A percentile compares a stretch with the other conserved stretches of the same genome.
Conservation (phyloP, 2,888 invertebrate genomes). For the Tetrapedia diversipes region DNA sequence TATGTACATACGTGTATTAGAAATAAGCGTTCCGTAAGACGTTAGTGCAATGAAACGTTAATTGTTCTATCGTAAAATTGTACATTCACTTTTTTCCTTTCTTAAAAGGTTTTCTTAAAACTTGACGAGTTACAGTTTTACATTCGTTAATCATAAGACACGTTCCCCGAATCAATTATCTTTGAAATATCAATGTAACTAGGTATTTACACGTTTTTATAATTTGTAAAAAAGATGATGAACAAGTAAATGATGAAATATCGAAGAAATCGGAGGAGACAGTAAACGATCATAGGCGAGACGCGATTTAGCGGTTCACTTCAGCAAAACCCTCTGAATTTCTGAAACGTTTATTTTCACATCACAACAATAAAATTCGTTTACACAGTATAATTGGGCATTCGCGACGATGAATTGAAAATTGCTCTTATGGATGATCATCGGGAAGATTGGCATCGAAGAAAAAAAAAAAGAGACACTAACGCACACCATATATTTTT, state of each 20-base stretch:
- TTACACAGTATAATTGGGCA: conserved; percentile 28
- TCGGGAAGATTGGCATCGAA: conserved; percentile 44
- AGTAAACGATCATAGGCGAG: background rate
- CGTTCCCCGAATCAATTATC: background rate
- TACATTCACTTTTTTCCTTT: background rate
- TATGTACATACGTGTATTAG: conserved; percentile 30
- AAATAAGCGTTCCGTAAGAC: conserved; percentile 6
- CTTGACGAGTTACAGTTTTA: background rate
- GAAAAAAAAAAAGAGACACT: conserved; percentile 43
- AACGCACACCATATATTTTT: conserved; percentile 61
- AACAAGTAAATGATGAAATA: background rate
- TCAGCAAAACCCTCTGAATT: conserved; percentile 23
- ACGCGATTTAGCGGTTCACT: conserved; percentile 11
- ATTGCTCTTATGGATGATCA: conserved; percentile 19
- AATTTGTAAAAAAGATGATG: background rate
- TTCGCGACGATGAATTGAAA: conserved; percentile 18
- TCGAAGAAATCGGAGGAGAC: background rate
- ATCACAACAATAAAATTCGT: conserved; percentile 44
- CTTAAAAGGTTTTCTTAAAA: background rate
- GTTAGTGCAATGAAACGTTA: background rate
- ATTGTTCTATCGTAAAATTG: background rate
- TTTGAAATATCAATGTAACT: too few species aligned
- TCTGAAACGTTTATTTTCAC: conserved; percentile 52
- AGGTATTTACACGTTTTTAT: too few species aligned
- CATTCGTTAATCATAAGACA: background rate